These are phyloP conservation scores for Argopecten irradians DNA, from an alignment of 1,140 invertebrate genomes.

Conservation along the genomic window DNA sequence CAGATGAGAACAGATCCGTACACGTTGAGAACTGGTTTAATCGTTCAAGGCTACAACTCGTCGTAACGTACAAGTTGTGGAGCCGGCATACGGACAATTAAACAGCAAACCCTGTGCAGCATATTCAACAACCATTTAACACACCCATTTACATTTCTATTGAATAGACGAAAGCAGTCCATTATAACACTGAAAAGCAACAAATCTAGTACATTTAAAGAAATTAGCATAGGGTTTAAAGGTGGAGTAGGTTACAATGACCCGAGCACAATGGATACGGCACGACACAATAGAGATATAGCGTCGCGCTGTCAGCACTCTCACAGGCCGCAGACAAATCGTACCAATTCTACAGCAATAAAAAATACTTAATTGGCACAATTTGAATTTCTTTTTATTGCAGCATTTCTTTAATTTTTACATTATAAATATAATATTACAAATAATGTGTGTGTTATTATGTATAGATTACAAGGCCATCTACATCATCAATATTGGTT, in stretches of 20 bases:
- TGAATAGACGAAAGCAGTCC: not conserved
- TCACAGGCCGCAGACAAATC: not conserved
- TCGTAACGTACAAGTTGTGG: conserved; percentile 2
- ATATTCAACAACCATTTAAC: not conserved
- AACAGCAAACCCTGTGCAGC: not conserved
- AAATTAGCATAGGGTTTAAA: conserved; percentile 6
- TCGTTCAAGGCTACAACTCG: not conserved
- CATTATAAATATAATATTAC: not conserved
- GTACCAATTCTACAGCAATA: not conserved
- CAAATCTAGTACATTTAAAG: conserved; percentile 9
- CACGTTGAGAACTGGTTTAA: not conserved
- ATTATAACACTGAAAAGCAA: not conserved
- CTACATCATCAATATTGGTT: not conserved
- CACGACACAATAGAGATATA: not conserved
- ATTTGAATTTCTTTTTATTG: not conserved
- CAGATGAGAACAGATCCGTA: conserved; percentile 1
- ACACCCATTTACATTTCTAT: conserved; percentile 17
- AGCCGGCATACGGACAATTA: not conserved
- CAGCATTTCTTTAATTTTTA: not conserved
- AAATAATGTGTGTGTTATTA: not conserved
- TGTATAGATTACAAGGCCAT: not conserved
- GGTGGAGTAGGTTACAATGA: not conserved
- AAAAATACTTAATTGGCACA: not conserved
- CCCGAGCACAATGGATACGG: not conserved
- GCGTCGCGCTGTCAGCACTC: not conserved